Evolutionary conservation across 2,888 invertebrate genomes (phyloP).

Genomic region (Eudemis profundana): DNA sequence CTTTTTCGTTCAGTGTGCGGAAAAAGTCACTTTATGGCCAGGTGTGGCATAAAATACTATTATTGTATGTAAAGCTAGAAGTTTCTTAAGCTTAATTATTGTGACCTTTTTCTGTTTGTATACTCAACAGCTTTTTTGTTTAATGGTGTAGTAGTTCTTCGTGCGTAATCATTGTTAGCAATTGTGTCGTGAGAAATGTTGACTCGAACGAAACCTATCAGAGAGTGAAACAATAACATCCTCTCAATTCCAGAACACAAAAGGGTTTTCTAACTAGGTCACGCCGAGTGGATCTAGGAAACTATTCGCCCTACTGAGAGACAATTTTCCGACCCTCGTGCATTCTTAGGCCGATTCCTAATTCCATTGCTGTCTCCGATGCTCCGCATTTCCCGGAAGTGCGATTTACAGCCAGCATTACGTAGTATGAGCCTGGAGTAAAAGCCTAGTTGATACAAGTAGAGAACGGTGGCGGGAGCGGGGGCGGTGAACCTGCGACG

Average conservation of each 20-base stretch:
- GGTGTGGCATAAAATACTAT: too few species aligned
- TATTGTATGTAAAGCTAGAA: too few species aligned
- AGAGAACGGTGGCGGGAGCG: neutral
- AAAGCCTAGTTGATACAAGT: neutral
- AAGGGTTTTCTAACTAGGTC: slow-evolving; percentile 22
- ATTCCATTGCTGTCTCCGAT: slow-evolving; percentile 21
- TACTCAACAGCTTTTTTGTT: too few species aligned
- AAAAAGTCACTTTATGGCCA: too few species aligned
- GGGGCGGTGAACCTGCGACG: neutral
- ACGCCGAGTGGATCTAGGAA: neutral
- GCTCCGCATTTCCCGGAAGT: slow-evolving; percentile 10
- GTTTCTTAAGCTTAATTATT: too few species aligned
- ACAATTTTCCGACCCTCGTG: slow-evolving; percentile 13
- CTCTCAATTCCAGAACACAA: neutral
- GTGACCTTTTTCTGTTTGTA: too few species aligned
- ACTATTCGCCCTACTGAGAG: slow-evolving; percentile 20
- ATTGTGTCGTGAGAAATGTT: too few species aligned
- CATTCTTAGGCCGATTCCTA: slow-evolving; percentile 30
- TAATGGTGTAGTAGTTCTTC: too few species aligned
- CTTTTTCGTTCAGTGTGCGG: too few species aligned
- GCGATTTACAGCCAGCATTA: slow-evolving; percentile 32
- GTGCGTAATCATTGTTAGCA: too few species aligned
- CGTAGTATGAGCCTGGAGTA: slow-evolving; percentile 5
- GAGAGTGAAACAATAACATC: neutral
- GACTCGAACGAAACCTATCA: neutral